Percentiles rank a stretch among this genome's conserved stretches.
These are phyloP conservation scores for Araneus ventricosus DNA, from an alignment of 1,140 invertebrate species.

Conservation along the genomic window DNA sequence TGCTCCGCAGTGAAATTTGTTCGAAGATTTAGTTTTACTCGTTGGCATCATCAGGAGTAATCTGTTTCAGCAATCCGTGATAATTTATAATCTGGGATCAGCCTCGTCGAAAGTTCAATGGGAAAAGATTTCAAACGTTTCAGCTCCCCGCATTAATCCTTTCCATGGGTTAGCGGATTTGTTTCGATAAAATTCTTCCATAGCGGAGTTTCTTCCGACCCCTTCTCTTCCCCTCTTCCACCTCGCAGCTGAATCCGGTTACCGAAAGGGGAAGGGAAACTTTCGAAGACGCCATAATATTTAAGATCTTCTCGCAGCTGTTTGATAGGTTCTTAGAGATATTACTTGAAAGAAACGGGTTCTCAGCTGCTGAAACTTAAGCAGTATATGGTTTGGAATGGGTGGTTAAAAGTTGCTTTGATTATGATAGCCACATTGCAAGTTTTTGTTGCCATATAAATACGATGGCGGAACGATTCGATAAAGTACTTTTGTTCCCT, in stretches of 20 bases:
- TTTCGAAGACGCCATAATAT: background rate
- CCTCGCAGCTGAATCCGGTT: too few species aligned
- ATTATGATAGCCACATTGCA: too few species aligned
- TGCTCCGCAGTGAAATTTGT: background rate
- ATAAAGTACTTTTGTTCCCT: too few species aligned
- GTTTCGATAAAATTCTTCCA: background rate
- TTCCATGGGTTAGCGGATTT: slow-evolving; percentile 17
- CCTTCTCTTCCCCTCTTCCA: too few species aligned
- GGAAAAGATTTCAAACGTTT: slow-evolving; percentile 22
- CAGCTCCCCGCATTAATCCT: slow-evolving; percentile 1
- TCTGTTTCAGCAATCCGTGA: slow-evolving; percentile 39
- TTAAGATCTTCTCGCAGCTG: background rate
- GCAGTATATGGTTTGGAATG: background rate
- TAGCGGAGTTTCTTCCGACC: background rate
- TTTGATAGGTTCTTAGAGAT: background rate
- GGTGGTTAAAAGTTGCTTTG: too few species aligned
- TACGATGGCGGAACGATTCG: too few species aligned
- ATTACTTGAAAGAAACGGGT: too few species aligned
- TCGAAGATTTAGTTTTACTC: background rate
- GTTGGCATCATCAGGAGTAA: background rate
- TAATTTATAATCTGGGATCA: slow-evolving; percentile 62
- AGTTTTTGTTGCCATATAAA: too few species aligned
- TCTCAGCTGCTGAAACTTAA: background rate
- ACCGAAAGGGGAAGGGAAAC: background rate
- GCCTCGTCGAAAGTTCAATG: background rate